Evolutionary conservation across 1,140 invertebrate genomes (phyloP), one percentile per base, ranked within the genome.

Genomic region (Nixonia krombeini): DNA sequence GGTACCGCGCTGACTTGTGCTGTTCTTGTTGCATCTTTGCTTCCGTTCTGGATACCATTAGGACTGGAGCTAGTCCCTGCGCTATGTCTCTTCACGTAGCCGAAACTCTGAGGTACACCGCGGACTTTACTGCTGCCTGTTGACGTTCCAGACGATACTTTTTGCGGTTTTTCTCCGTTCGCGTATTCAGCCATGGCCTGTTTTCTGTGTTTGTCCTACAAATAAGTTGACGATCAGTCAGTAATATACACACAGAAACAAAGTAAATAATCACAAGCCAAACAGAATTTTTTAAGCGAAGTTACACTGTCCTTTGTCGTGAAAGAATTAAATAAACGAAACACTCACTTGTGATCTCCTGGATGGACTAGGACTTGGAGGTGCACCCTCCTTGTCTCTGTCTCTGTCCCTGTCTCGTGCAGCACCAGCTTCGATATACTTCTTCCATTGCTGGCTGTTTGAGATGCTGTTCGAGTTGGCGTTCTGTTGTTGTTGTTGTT

Each of bases 1-100:
- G 93, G 92, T 12, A 94, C 92, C 0, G 91, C 92, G 29, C 93
- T 93, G 4, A 94, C 92, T 86, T 94, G 91, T 42, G 92, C 92
- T 1, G 92, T 93, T 73, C 93, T 83, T 15, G 83, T 76, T 10
- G 85, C 79, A 47, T 82, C 82, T 50, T 87, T 87, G 18, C 75
- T 71, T 17, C 75, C 82, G 84, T 86, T 85, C 71, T 86, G 88
- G 25, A 87, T 85, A 9, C 87, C 87, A 41, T 86, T 88, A 1
- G 85, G 83, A 57, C 74, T 82, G 0, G 80, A 70, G 47, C 73
- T 83, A 1, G 85, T 83, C 7, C 89, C 90, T 3, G 80, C 80
- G 58, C 91, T 91, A 63, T 91, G 89, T 59, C 92, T 86, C 74
- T 94, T 94, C n/a, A 93, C 90, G 74, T 93, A 94, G 18, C 91